phyloP scores from a whole-genome alignment of 2,797 vertebrate genomes.

The Amblyopsis hoosieri region DNA sequence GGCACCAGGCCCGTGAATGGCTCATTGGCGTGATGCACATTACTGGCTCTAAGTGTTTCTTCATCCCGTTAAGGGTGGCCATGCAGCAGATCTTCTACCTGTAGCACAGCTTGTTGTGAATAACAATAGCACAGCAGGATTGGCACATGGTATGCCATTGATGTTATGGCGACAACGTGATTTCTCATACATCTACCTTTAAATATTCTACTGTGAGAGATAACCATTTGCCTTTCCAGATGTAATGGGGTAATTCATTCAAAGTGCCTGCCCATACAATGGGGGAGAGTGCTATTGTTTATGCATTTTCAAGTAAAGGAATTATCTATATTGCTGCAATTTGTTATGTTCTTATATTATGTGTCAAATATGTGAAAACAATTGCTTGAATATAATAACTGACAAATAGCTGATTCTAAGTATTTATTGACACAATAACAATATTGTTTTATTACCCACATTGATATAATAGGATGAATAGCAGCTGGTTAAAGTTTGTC shows the following conservation, averaged over 20 bases:
- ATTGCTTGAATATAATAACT: too few species aligned
- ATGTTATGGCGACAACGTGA: conserved; percentile 15
- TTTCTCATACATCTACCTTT: conserved; percentile 8
- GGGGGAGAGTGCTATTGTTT: too few species aligned
- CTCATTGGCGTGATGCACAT: conserved; percentile 76
- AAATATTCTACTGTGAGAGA: conserved; percentile 1
- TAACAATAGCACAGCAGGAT: conserved; percentile 42
- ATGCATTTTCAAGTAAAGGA: too few species aligned
- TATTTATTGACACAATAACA: too few species aligned
- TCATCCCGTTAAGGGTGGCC: conserved; percentile 55
- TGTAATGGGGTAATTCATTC: conserved; percentile 10
- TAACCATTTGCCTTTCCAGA: conserved; percentile 4
- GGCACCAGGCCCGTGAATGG: conserved; percentile 66
- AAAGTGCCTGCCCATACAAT: conserved; percentile 1
- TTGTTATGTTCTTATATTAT: too few species aligned
- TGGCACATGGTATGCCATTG: conserved; percentile 16
- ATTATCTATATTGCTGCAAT: too few species aligned
- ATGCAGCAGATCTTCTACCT: conserved; percentile 68
- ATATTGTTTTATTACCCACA: too few species aligned
- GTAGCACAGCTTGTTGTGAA: conserved; percentile 60
- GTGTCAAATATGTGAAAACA: too few species aligned
- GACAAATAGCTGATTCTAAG: too few species aligned
- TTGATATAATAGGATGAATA: too few species aligned
- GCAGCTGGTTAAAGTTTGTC: too few species aligned
- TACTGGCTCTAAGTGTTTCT: conserved; percentile 71